These are phyloP conservation scores for Diadumene lineata DNA, from an alignment of 92 coral and sea anemone species.

Conservation along the genomic window DNA sequence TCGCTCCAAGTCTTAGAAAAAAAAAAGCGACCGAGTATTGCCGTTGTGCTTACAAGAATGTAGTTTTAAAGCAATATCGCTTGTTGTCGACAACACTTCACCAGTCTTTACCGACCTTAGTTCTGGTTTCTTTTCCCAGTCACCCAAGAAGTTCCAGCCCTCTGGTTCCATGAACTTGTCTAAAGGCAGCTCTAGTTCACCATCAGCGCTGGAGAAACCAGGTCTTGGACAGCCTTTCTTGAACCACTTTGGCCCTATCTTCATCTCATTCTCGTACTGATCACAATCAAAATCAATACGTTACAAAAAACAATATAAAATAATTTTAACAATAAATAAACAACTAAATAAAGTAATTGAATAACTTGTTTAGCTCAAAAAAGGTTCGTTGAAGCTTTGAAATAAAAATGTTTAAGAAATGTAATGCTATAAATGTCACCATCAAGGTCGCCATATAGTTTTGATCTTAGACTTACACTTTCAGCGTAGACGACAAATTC, in stretches of 20 bases:
- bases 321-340: too few relatives aligned
- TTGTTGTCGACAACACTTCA: too few relatives aligned
- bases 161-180: slow-evolving; percentile 76
- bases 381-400: too few relatives aligned
- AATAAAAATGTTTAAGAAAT: too few relatives aligned
- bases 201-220: slow-evolving; percentile 74
- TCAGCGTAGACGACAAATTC: slow-evolving; percentile 95
- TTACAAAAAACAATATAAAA: neutral
- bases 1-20: too few relatives aligned
- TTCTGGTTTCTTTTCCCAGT: slow-evolving; percentile 87
- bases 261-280: slow-evolving; percentile 88
- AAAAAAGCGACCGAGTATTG: too few relatives aligned
- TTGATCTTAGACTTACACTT: slow-evolving; percentile 60
- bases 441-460: neutral
- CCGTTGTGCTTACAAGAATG: too few relatives aligned
- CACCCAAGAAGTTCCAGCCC: slow-evolving; percentile 85
- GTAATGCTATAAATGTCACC: too few relatives aligned
- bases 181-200: slow-evolving; percentile 81
- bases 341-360: too few relatives aligned
- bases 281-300: neutral
- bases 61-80: too few relatives aligned
- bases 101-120: slow-evolving; percentile 68
- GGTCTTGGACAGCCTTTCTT: slow-evolving; percentile 71
- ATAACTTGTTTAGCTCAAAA: too few relatives aligned
- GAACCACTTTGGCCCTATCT: slow-evolving; percentile 71